A percentile compares a stretch with the other conserved stretches of the same genome.
Conservation (phyloP, 1,140 invertebrate genomes). For the Polyergus mexicanus region DNA sequence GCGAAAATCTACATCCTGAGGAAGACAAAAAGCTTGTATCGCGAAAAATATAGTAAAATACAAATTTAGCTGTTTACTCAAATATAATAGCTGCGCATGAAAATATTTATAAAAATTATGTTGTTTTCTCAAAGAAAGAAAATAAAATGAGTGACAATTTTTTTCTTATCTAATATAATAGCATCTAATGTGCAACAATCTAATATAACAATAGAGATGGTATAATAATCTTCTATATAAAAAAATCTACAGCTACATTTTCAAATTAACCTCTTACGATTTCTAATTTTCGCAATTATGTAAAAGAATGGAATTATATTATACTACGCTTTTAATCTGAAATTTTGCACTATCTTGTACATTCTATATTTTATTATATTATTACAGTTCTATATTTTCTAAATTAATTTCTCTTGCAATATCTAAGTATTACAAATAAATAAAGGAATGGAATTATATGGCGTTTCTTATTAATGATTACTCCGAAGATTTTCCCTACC, state of each 20-base stretch:
- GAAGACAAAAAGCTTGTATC: neutral
- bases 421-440: neutral
- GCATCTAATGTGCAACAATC: neutral
- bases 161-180: constrained; percentile 1
- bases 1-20: neutral
- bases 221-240: neutral
- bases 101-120: constrained; percentile 6
- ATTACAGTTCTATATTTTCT: neutral
- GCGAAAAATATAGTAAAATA: neutral
- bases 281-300: neutral
- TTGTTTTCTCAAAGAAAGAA: neutral
- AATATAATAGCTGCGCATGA: neutral
- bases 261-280: neutral
- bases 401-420: neutral
- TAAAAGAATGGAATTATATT: neutral
- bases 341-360: constrained; percentile 82
- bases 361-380: no score
- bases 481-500: constrained; percentile 79
- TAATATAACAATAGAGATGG: neutral
- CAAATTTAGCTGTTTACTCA: neutral
- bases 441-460: neutral
- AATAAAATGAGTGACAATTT: neutral
- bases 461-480: neutral
- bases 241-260: neutral
- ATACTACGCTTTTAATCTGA: neutral